Base-by-base conservation (phyloP, 1,140 invertebrate species). In the Brachionus rubens region DNA sequence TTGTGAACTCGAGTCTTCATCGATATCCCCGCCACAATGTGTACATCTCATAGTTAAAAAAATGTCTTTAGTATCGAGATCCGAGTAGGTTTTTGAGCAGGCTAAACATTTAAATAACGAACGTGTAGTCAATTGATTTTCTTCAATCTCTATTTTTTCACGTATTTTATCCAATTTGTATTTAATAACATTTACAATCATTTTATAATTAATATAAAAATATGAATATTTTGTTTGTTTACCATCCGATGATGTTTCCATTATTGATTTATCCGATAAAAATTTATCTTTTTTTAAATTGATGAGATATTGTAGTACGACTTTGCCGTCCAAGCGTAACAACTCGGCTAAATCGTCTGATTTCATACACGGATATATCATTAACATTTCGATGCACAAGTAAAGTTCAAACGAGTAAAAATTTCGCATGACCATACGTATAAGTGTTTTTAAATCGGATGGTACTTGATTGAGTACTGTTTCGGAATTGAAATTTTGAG, bases 101-200 rank as follows among this genome's bases (percentile, higher is more conserved):
- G n/a, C n/a, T 1, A 30, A 16, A 36, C 68, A 72, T 33, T 72
- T 72, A 28, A 72, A 72, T 10, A 40, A 14, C 1, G 47, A 36
- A 3, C 68, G 7, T 5, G 68, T 72, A 9, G 68, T 72, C 21
- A 72, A 0, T 19, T 72, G 68, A 14, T 72, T 72, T n/a, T 72
- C 68, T 12, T 72, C 68, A 7, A 6, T 6, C 26, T 72, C 68
- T 10, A 72, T 72, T 26, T 50, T 36, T 21, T 40, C 33, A 7
- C 68, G 26, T 10, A 72, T 54, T 30, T 72, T 19, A 16, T 72
- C 68, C 6, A 72, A 36, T 50, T 72, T 72, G 46, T 72, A 72
- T 28, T 72, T 72, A 21, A 72, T 72, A 1, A 72, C 68, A n/a
- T 72, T 72, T 16, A 72, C 68, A 2, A 72, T 48, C 68, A 72